A percentile compares a stretch with the other conserved stretches of the same genome.
These are phyloP conservation scores for Cossypha caffra DNA, from an alignment of 2,797 vertebrate species.

Conservation along the genomic window DNA sequence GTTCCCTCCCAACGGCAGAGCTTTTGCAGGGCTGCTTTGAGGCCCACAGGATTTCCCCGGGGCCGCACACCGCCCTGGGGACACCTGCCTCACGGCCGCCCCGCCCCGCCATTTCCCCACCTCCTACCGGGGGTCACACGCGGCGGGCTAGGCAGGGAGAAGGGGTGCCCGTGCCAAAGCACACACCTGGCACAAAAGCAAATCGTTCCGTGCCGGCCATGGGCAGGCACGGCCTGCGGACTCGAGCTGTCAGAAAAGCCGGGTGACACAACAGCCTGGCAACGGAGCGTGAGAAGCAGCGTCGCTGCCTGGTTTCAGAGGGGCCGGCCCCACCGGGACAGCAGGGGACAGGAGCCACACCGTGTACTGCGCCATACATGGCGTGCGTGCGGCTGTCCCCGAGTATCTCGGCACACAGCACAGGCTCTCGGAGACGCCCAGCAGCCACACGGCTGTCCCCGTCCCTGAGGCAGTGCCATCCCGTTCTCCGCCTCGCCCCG, in stretches of 20 bases:
- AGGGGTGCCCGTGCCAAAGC: neutral
- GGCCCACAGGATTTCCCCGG: neutral
- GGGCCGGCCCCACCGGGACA: fast-evolving
- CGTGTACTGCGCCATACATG: fast-evolving
- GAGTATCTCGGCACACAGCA: neutral
- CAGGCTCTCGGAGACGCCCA: neutral
- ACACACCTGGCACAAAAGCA: neutral
- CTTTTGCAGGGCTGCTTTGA: neutral
- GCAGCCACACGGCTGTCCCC: fast-evolving
- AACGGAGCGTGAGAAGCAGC: neutral
- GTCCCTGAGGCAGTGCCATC: fast-evolving
- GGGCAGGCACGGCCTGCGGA: neutral
- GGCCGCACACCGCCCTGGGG: neutral
- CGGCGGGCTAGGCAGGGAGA: no score
- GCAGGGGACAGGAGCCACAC: neutral
- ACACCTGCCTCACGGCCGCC: neutral
- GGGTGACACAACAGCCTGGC: neutral
- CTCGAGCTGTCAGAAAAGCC: neutral
- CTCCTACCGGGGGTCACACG: neutral
- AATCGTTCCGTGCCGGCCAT: fast-evolving
- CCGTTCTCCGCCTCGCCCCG: fast-evolving
- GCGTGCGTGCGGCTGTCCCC: fast-evolving
- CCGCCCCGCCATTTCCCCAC: fast-evolving
- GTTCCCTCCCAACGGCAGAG: neutral
- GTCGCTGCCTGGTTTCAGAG: neutral